Conservation (phyloP, 2,113 vertebrate species). For the Platysternon megacephalum region DNA sequence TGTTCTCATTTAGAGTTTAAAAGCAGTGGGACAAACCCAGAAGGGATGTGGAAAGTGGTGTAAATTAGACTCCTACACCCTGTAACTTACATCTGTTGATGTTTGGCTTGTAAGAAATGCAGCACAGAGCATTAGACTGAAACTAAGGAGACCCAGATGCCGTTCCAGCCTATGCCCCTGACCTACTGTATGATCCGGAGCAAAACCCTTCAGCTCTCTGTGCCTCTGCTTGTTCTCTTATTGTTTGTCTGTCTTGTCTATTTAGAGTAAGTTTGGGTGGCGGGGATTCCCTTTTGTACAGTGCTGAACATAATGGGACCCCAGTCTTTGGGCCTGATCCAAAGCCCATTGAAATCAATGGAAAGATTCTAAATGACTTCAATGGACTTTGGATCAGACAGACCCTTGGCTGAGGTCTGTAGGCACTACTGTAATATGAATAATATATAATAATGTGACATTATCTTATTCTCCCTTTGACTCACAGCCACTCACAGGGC, state of each 20-base stretch:
- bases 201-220: neutral
- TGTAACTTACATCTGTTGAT: no score
- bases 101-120: no score
- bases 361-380: neutral
- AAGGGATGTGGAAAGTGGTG: no score
- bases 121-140: neutral
- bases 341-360: neutral
- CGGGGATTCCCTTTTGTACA: neutral
- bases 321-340: neutral
- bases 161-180: neutral
- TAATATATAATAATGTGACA: no score
- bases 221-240: neutral
- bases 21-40: no score
- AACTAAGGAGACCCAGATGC: neutral
- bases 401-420: neutral
- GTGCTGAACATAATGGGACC: neutral
- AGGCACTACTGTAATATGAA: neutral
- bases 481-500: neutral
- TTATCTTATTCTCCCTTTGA: neutral
- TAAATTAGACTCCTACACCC: no score
- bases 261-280: neutral
- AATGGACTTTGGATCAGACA: neutral
- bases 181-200: neutral
- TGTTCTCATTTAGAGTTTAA: no score
- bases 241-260: neutral